Base-by-base conservation (phyloP, 1,140 invertebrate species). In the Conopomorpha cramerella region DNA sequence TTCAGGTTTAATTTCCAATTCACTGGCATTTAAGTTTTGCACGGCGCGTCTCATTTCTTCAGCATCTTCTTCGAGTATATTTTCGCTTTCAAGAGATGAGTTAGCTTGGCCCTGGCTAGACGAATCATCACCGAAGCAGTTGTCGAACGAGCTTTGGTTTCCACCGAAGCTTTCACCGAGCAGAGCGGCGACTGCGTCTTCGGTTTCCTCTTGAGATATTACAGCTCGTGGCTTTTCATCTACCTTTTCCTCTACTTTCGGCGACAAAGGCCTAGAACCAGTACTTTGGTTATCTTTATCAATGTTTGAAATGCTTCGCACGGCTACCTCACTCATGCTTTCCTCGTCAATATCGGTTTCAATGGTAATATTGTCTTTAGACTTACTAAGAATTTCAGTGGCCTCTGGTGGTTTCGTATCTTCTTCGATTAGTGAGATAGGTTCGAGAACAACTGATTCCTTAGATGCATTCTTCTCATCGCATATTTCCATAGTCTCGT, bases 171-270 rank as follows among this genome's bases (percentile, higher is more conserved):
- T 91, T 65, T 93, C 91, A 19, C 89, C 89, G 14, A 94, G 62
- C 3, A 95, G 64, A 4, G 91, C 92, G 1, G 92, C 92, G 0
- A 95, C 92, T 0, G 92, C 92, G 68, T 93, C 92, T 56, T 92
- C 91, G 0, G 92, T 95, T 76, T 95, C 92, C 77, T 94, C 92
- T 71, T 94, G 91, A 1, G 91, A 94, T 46, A 94, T 94, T 0
- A 91, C 82, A 1, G 90, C 87, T 27, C 91, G 79, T 0, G 89
- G 87, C 52, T 92, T 92, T 42, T 92, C 89, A 41, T 88, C 87
- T 1, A 76, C 50, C 49, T 85, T 83, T 23, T 82, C 81, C 27
- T 77, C 59, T 1, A 51, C n/a, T 55, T 81, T 81, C 33, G 49
- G 41, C 29, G 48, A 39, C 42, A 43, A 16, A 37, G 32, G 4